Percentiles rank a stretch among this genome's conserved stretches.
These are phyloP conservation scores for Palythoa grandiflora DNA, from an alignment of 92 coral and sea anemone genomes.

Conservation along the genomic window DNA sequence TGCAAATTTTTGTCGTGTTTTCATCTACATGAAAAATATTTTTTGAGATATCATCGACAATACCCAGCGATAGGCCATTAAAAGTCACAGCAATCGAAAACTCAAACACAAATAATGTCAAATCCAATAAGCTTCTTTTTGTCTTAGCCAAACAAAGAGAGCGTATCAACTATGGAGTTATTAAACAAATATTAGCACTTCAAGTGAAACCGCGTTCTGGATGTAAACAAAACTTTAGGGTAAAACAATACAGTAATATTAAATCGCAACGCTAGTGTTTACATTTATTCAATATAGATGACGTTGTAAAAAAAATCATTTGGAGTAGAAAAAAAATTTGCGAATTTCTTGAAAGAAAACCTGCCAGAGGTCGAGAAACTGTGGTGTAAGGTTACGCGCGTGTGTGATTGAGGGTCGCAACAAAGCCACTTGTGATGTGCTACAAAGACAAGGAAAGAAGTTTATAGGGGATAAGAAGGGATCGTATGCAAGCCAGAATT, in stretches of 20 bases:
- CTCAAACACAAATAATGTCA: conserved; percentile 18
- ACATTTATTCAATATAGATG: conserved; percentile 2
- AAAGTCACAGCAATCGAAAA: neutral
- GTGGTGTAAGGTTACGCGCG: conserved; percentile 23
- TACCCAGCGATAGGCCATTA: neutral
- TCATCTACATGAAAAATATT: neutral
- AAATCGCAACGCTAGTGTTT: conserved; percentile 21
- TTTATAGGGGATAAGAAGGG: neutral
- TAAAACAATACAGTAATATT: neutral
- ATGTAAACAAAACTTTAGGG: neutral
- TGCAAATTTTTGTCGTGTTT: conserved; percentile 2
- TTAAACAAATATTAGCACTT: conserved; percentile 23
- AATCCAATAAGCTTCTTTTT: conserved; percentile 33
- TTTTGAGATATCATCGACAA: neutral
- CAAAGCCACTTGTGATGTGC: neutral
- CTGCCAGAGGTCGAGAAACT: neutral
- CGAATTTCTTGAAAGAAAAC: neutral
- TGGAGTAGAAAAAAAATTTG: conserved; percentile 8
- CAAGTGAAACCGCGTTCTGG: conserved; percentile 21
- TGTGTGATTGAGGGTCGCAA: neutral
- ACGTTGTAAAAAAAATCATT: neutral
- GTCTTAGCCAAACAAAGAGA: conserved; percentile 33
- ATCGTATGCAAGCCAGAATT: neutral
- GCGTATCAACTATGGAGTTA: neutral
- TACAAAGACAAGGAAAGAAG: neutral